Base-by-base conservation (phyloP, 2,113 vertebrate genomes). In the Rhea americana region DNA sequence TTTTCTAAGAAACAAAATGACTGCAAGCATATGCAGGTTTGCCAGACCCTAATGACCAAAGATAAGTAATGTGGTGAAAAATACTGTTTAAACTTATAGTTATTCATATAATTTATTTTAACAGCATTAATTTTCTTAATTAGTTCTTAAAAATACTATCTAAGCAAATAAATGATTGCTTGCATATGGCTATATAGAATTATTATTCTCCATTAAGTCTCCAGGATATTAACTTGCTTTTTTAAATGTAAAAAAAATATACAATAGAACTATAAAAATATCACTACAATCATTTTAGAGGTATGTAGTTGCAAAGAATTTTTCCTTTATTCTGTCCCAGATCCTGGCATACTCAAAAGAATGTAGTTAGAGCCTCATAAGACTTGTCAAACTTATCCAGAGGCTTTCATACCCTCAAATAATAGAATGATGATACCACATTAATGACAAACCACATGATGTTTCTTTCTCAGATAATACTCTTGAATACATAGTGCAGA, bases 121-220 rank as follows among this genome's bases (percentile, higher is more conserved):
- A 71, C 14, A 86, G 15, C 86, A 83, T 87, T 80, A 59, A 74
- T 87, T 82, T 80, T 76, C 7, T 55, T 32, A 45, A 28, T 51
- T 72, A 87, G 8, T 71, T 87, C 50, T 73, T 74, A 87, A 87
- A 35, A 62, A 90, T 17, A 58, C 35, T 50, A 62, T 43, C 51
- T 61, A 67, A 77, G 59, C 50, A 87, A 93, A 85, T 41, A 93
- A 91, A 74, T 39, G 19, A 82, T 48, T 87, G 50, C 30, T 88
- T 77, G 82, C 83, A 21, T 41, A 82, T 25, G 35, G 53, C 50
- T 84, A 37, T 25, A 30, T 75, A 35, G 50, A 85, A 85, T 88
- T 91, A 87, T 74, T 71, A 73, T 11, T 58, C 13, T 58, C 59
- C 35, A 45, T 70, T 81, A 71, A 58, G 37, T n/a, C 63, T 62